Evolutionary conservation across 37 sponge, comb jelly and placozoan species (phyloP).

Genomic region (Agelas oroides): DNA sequence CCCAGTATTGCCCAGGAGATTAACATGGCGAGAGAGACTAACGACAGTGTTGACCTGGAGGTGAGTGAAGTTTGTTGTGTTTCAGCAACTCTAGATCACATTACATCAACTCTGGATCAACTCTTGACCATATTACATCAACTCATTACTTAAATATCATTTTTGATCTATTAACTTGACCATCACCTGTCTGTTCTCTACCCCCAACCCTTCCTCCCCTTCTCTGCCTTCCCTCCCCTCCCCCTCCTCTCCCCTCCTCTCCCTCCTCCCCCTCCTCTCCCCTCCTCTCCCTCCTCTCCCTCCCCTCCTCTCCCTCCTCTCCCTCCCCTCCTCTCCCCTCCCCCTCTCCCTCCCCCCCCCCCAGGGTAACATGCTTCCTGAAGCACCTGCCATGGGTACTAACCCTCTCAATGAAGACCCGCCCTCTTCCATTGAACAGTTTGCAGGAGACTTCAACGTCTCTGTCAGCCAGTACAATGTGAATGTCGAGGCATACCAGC

Average conservation of each 20-base stretch:
- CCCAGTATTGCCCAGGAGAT: slow-evolving; percentile 37
- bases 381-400: slow-evolving; percentile 12
- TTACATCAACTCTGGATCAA: too few relatives aligned
- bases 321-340: too few relatives aligned
- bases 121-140: not conserved
- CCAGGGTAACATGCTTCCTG: not conserved
- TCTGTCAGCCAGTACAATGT: slow-evolving; percentile 19
- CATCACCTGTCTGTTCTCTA: too few relatives aligned
- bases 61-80: not conserved
- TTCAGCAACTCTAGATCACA: too few relatives aligned
- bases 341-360: too few relatives aligned
- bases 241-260: too few relatives aligned
- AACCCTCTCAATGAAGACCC: slow-evolving; percentile 70
- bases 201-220: too few relatives aligned
- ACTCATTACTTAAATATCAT: not conserved
- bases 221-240: too few relatives aligned
- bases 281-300: too few relatives aligned
- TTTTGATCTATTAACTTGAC: not conserved
- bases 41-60: slow-evolving; percentile 52
- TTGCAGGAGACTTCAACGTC: slow-evolving; percentile 26
- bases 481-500: slow-evolving; percentile 22
- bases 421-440: slow-evolving; percentile 32
- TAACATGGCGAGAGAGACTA: slow-evolving; percentile 6
- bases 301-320: too few relatives aligned
- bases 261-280: too few relatives aligned